Evolutionary conservation across 1,140 invertebrate genomes (phyloP).

Genomic region (Anastrepha ludens): DNA sequence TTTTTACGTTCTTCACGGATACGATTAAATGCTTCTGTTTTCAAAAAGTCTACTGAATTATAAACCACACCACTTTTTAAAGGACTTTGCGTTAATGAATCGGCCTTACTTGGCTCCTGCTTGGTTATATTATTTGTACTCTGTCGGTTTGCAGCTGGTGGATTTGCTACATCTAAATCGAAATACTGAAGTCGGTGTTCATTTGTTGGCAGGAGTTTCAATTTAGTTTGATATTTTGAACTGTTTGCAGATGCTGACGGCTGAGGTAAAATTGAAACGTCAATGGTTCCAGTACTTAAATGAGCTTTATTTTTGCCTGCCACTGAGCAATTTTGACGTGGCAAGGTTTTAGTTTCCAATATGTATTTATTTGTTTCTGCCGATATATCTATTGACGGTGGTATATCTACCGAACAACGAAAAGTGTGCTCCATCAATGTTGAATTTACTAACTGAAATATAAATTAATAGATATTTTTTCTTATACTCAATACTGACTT

Average conservation of each 20-base stretch:
- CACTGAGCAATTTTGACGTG: constrained; percentile 62
- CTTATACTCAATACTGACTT: not conserved
- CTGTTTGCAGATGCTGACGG: constrained; percentile 65
- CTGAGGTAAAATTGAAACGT: constrained; percentile 64
- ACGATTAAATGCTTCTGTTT: constrained; percentile 92
- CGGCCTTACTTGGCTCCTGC: constrained; percentile 32
- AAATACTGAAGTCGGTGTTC: constrained; percentile 79
- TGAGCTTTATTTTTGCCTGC: not conserved
- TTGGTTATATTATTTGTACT: constrained; percentile 66
- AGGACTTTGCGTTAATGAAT: constrained; percentile 60
- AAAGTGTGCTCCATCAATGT: constrained; percentile 55
- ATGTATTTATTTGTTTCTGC: constrained; percentile 64
- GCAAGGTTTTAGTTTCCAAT: constrained; percentile 70
- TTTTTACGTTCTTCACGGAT: constrained; percentile 87
- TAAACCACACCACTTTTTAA: constrained; percentile 80
- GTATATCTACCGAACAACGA: constrained; percentile 65
- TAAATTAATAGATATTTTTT: not conserved
- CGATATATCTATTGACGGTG: constrained; percentile 66
- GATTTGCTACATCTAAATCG: constrained; percentile 80
- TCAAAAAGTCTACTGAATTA: constrained; percentile 86
- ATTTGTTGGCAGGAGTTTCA: constrained; percentile 55
- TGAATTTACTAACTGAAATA: constrained; percentile 51
- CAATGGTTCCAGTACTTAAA: not conserved
- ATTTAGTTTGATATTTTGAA: constrained; percentile 59
- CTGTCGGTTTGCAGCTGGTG: constrained; percentile 66